A percentile compares a stretch with the other conserved stretches of the same genome.
Evolutionary conservation across 2,113 vertebrate genomes (phyloP).

Genomic region (Canis aureus): DNA sequence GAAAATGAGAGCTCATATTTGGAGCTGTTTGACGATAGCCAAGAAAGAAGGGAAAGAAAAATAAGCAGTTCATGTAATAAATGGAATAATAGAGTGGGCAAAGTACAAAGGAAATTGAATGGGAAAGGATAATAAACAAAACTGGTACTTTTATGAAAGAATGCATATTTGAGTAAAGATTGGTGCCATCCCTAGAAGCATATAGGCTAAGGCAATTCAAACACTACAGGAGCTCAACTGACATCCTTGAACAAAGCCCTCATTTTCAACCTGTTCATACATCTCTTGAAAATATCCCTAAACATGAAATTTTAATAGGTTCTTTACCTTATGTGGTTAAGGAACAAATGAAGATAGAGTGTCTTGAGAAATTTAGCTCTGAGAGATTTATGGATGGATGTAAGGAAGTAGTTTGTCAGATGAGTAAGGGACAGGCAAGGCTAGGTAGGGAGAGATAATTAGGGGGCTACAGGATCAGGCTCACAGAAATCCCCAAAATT

Average conservation of each 20-base stretch:
- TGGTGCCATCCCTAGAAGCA: too few species aligned
- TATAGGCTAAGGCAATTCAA: accelerated
- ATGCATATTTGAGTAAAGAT: neutral
- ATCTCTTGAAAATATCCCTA: neutral
- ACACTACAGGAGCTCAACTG: neutral
- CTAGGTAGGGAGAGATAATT: too few species aligned
- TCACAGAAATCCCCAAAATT: too few species aligned
- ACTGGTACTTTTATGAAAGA: neutral
- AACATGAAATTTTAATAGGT: neutral
- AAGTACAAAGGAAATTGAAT: neutral
- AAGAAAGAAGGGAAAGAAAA: neutral
- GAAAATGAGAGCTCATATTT: neutral
- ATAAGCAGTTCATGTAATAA: neutral
- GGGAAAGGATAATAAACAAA: neutral
- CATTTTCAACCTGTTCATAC: neutral
- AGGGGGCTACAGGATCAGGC: too few species aligned
- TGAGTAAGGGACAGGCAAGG: too few species aligned
- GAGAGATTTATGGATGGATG: neutral
- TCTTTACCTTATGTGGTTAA: neutral
- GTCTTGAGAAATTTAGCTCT: neutral
- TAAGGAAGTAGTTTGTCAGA: neutral
- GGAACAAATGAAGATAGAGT: neutral
- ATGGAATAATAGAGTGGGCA: accelerated
- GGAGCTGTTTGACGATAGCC: neutral
- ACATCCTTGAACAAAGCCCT: neutral